Base-by-base conservation (phyloP, 2,113 vertebrate species). In the Marmota flaviventris region DNA sequence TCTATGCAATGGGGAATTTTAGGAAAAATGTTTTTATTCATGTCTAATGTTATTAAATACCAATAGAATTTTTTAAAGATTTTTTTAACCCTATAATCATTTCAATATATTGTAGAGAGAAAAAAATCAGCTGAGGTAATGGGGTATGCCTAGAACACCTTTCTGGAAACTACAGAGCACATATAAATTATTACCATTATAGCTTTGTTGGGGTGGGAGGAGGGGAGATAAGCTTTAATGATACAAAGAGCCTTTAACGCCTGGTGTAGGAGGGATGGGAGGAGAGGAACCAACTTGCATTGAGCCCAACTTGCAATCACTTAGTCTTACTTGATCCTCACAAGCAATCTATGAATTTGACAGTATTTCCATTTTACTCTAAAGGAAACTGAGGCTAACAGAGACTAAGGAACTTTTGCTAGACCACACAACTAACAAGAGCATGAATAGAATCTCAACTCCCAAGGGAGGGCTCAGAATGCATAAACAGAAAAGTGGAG, bases 31-130 rank as follows among this genome's bases (percentile, higher is more conserved):
- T 90, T 85, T 84, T 93, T 63, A 24, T 85, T 72, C 37, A 45
- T 85, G 32, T 81, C 69, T 69, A 93, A 58, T 77, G 29, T 75
- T 76, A 42, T 67, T 81, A 81, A 95, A 67, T 90, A 27, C 86
- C 77, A 73, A 95, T 61, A 69, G 37, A 39, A 42, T 58, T 79
- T 89, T 77, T 77, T 56, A 87, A 56, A 25, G 8, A 8, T 24
- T 61, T 61, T 61, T 61, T 11, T 79, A 56, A 34, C 75, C 65
- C 89, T 72, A 8, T 73, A 48, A 94, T 77, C 20, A 84, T 63
- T 94, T 94, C 18, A 63, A 7, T 51, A 39, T 20, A 58, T 34
- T 63, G 2, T 88, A 58, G 11, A 25, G 20, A 84, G 78, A 22
- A 84, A 84, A 84, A 89, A 84, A 76, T 77, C 82, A 90, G 45